Evolutionary conservation across 2,888 invertebrate genomes (phyloP), one percentile per base, ranked within the genome.

Genomic region (Apamea anceps): DNA sequence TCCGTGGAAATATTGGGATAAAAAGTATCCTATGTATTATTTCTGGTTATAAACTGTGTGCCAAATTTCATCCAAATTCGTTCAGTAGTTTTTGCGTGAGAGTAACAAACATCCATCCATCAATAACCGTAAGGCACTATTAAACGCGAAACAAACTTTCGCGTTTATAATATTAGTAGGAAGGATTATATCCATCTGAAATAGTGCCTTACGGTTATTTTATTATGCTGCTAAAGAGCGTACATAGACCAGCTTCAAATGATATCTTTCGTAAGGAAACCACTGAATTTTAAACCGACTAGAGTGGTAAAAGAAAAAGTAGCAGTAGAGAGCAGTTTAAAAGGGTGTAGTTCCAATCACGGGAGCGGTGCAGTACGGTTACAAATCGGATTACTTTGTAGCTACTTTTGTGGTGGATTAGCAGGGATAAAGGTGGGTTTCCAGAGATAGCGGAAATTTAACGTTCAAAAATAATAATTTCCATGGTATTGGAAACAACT

Each of bases 331-430:
- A 71, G 68, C 77, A 83, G 81, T 82, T 84, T 88, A 86, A 88
- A 85, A 85, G 79, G 74, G 79, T 82, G 77, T 80, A 76, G 81
- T 85, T 86, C 83, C 89, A 87, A 90, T 90, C 90, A 88, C 82
- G 85, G 71, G 60, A 68, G 71, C 71, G 65, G 74, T 79, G 77
- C 85, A 77, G 88, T 79, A 86, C 85, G 82, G 89, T 86, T 88
- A 88, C 91, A 88, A 92, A 92, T 90, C 92, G 87, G 92, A 92
- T 92, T 91, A 91, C 89, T 82, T 87, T 81, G 68, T 76, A 68
- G 80, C 86, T 88, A 89, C 91, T 92, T 91, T 90, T 88, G 85
- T 82, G 72, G 83, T 63, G 85, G 89, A 91, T 92, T 91, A 91
- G 73, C 76, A 42, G 42, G 10, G 80, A 12, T 85, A 85, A 84